Base-by-base conservation (phyloP, 2,113 vertebrate species). In the Gorilla gorilla region DNA sequence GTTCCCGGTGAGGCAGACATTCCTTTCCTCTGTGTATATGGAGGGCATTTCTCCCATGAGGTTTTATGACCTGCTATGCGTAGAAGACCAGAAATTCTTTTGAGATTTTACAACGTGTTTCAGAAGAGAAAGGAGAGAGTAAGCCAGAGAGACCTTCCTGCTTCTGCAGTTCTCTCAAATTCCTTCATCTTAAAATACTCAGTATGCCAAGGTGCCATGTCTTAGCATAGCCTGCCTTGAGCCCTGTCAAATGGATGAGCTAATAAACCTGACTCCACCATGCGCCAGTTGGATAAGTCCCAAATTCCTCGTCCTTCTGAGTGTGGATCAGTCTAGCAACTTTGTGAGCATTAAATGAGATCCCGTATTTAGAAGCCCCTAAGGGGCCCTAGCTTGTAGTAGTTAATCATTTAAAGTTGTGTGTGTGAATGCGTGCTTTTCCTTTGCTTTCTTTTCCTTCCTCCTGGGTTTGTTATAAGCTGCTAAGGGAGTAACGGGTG, bases 351-450 rank as follows among this genome's bases (percentile, higher is more conserved):
- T 57, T 66, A 76, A 87, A 75, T 70, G 70, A 89, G 13, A 76
- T 50, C 16, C 6, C 30, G 27, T 86, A 14, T 86, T 68, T 38
- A 79, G 82, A 85, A 92, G 9, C 6, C 50, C 48, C 25, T 23
- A 18, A 2, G 0, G 45, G n/a, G 45, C 6, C 40, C 32, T n/a
- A 48, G 70, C 61, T 52, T 89, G 13, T 66, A 25, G 23, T 50
- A 88, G 79, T 89, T 38, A 64, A 72, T 94, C 40, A 78, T 80
- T 90, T 95, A 35, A 87, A 90, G 30, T 73, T 90, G 38, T 32
- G 2, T 2, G 72, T 43, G 22, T 13, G 22, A 25, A 12, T 75
- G 11, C 45, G 18, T 59, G 89, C 43, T 80, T 6, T 12, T 45
- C 4, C 78, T 68, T 35, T 93, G 40, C 73, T 23, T 80, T 94